Percentiles rank a stretch among this genome's conserved stretches.
Conservation (phyloP, 2,797 vertebrate genomes). For the Vireo griseus region DNA sequence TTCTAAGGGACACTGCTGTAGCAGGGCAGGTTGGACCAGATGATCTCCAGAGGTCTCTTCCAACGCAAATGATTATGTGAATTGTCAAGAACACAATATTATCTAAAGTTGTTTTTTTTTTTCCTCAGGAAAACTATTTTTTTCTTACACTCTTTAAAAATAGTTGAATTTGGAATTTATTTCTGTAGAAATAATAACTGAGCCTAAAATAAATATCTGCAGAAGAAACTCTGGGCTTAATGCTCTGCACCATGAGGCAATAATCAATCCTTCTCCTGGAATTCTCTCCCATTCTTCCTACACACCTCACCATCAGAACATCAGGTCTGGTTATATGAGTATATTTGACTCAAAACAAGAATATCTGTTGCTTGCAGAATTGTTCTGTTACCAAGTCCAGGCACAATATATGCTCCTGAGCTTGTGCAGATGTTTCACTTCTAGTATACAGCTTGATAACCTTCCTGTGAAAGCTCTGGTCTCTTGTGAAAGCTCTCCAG, state of each 20-base stretch:
- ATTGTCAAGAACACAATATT: neutral
- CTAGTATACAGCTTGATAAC: neutral
- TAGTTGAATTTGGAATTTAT: neutral
- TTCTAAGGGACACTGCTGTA: neutral
- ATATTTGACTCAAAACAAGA: neutral
- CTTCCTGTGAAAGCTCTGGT: neutral
- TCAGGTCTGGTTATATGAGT: neutral
- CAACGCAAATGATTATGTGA: neutral
- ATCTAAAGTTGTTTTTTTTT: neutral
- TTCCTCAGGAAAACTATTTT: neutral
- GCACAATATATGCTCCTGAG: neutral
- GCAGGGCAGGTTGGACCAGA: accelerated
- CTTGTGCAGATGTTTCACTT: neutral
- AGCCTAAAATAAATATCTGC: neutral
- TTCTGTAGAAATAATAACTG: neutral
- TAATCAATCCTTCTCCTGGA: neutral
- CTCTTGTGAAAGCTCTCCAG: neutral
- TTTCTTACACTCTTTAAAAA: neutral
- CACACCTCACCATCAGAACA: neutral
- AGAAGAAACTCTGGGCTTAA: neutral
- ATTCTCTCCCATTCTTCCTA: neutral
- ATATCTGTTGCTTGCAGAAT: neutral
- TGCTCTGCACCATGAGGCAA: neutral
- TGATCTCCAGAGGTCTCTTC: neutral
- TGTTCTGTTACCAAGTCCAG: neutral